phyloP scores from a whole-genome alignment of 2,797 vertebrate genomes.

The Rhinatrema bivittatum region DNA sequence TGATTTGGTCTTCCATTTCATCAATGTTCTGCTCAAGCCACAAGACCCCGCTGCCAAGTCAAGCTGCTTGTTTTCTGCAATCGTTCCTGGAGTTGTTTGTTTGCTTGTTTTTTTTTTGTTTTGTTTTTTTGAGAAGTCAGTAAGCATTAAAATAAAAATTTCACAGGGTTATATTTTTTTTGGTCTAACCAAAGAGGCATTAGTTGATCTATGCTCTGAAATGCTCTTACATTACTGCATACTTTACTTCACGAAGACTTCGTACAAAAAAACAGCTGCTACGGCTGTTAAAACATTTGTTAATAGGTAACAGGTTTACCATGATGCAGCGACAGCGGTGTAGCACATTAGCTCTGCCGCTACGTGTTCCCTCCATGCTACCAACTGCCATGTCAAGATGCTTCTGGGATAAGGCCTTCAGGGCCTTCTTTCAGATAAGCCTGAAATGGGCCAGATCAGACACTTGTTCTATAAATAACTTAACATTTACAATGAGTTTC shows the following conservation, averaged over 20 bases:
- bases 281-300: slow-evolving; percentile 2
- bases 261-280: slow-evolving; percentile 26
- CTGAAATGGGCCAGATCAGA: slow-evolving; percentile 25
- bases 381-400: background rate
- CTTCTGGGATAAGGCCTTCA: background rate
- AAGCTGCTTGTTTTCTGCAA: too few species aligned
- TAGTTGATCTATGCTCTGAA: slow-evolving; percentile 28
- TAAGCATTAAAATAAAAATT: slow-evolving; percentile 36
- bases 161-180: slow-evolving; percentile 39
- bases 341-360: background rate
- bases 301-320: slow-evolving; percentile 13
- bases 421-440: background rate
- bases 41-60: too few species aligned
- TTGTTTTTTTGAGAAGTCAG: too few species aligned
- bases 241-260: slow-evolving; percentile 19
- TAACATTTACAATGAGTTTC: slow-evolving; percentile 21
- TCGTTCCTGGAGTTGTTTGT: too few species aligned
- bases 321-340: background rate
- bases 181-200: slow-evolving; percentile 28
- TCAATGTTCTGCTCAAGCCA: too few species aligned
- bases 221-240: slow-evolving; percentile 23
- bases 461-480: slow-evolving; percentile 27
- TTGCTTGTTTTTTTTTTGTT: too few species aligned
- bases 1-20: too few species aligned
- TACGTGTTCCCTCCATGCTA: slow-evolving; percentile 1